Evolutionary conservation across 1,140 invertebrate genomes (phyloP).

Genomic region (Arctopsyche grandis): DNA sequence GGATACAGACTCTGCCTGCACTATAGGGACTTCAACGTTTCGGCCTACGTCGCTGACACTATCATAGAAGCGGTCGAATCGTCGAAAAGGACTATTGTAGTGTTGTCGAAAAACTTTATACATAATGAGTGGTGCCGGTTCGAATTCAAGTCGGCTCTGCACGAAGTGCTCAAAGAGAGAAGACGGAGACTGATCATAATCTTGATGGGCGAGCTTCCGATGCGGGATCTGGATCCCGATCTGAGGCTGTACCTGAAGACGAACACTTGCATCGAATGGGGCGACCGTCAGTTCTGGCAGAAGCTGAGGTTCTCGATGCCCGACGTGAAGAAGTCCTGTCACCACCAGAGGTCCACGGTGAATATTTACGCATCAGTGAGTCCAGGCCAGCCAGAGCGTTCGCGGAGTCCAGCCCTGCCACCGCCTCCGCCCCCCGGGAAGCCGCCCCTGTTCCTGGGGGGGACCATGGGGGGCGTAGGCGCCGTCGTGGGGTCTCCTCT

Average conservation of each 20-base stretch:
- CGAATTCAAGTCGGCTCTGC: slow-evolving; percentile 92
- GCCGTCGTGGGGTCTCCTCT: slow-evolving; percentile 60
- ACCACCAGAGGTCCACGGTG: slow-evolving; percentile 70
- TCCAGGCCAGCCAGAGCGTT: slow-evolving; percentile 66
- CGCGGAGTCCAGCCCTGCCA: slow-evolving; percentile 73
- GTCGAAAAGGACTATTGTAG: slow-evolving; percentile 88
- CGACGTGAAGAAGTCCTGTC: slow-evolving; percentile 71
- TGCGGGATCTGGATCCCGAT: slow-evolving; percentile 88
- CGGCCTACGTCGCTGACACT: slow-evolving; percentile 85
- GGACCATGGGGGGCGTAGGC: slow-evolving; percentile 54
- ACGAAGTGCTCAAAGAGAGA: slow-evolving; percentile 87
- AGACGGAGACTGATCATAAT: slow-evolving; percentile 86
- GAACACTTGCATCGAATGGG: slow-evolving; percentile 91
- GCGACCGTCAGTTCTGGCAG: slow-evolving; percentile 94
- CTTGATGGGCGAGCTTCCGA: slow-evolving; percentile 84
- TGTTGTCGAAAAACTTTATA: slow-evolving; percentile 92
- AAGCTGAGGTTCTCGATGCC: slow-evolving; percentile 93
- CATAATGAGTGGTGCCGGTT: slow-evolving; percentile 94
- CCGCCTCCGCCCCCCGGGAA: slow-evolving; percentile 69
- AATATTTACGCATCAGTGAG: slow-evolving; percentile 75
- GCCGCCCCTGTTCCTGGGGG: slow-evolving; percentile 64
- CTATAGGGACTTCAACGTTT: slow-evolving; percentile 84
- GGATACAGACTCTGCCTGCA: slow-evolving; percentile 86
- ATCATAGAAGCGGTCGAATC: slow-evolving; percentile 92
- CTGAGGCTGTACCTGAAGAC: slow-evolving; percentile 88